Evolutionary conservation across 2,797 vertebrate genomes (phyloP), one percentile per base, ranked within the genome.

Genomic region (Gallirallus australis): DNA sequence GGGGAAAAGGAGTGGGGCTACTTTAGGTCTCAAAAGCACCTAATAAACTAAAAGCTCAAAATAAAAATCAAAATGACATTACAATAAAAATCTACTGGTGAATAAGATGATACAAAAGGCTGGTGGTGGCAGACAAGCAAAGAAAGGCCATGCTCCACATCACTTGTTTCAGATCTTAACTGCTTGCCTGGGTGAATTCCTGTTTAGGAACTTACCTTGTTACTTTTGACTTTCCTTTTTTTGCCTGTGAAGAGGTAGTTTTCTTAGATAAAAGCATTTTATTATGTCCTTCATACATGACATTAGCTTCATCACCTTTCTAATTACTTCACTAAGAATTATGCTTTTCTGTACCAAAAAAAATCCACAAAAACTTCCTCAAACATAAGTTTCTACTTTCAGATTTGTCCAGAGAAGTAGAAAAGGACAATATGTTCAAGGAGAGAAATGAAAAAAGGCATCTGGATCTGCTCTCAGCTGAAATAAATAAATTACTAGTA

Each of bases 1-100:
- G 5, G 14, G 3, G 4, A 11, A 53, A 12, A 50, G 6, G 3
- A 37, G 2, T 3, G 6, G 5, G 28, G 37, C 64, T 19, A 45
- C 15, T 35, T 7, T n/a, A 12, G 28, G 11, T 81, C 37, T 7
- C 10, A 16, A 47, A 52, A 78, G 11, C 21, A n/a, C 25, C 8
- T 31, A 69, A 23, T 42, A 73, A 54, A 54, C 19, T 30, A 63
- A 82, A 86, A 86, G 4, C 21, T 69, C 15, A 73, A 69, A 53
- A 31, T 4, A 40, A 69, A 78, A 39, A 28, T 33, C 8, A 64
- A 59, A 73, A 48, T 23, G 14, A 33, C 4, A 9, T 39, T 24
- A 25, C 24, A 64, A 28, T 27, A 63, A 84, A 70, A 54, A 37
- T 20, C 7, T 24, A 13, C n/a, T 33, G 14, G 40, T 48, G 15